A percentile compares a stretch with the other conserved stretches of the same genome.
These are phyloP conservation scores for Epinotia nisella DNA, from an alignment of 2,888 invertebrate species.

Conservation along the genomic window DNA sequence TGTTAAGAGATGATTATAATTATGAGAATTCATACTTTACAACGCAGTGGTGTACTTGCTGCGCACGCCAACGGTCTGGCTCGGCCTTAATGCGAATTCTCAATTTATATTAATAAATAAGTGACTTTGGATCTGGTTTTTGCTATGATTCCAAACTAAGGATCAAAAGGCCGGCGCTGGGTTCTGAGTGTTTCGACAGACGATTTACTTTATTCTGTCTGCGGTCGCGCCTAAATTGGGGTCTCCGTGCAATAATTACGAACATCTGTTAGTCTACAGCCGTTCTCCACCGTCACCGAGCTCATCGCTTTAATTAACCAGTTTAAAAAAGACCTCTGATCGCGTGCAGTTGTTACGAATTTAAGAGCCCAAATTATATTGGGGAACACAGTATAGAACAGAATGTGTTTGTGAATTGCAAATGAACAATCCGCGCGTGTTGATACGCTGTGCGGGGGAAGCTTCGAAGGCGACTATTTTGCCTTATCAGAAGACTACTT, in stretches of 20 bases:
- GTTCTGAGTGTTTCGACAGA: neutral
- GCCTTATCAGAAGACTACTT: too few species aligned
- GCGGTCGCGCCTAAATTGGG: neutral
- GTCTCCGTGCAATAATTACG: neutral
- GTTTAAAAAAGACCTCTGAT: neutral
- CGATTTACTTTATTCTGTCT: neutral
- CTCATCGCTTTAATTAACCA: neutral
- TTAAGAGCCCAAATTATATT: too few species aligned
- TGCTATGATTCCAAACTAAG: neutral
- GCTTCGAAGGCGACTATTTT: too few species aligned
- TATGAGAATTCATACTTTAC: too few species aligned
- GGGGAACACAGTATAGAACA: neutral
- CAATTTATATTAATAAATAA: too few species aligned
- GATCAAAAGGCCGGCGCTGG: neutral
- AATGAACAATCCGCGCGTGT: neutral
- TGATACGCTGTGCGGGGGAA: neutral
- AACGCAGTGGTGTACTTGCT: too few species aligned
- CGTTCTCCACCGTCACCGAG: neutral
- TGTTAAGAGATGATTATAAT: too few species aligned
- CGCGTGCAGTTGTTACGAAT: neutral
- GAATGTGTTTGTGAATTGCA: neutral
- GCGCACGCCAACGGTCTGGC: too few species aligned
- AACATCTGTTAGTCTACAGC: neutral
- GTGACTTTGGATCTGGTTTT: too few species aligned
- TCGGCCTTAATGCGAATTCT: too few species aligned